Conservation (phyloP, 2,888 invertebrate genomes). For the Drosophila melanocephala region DNA sequence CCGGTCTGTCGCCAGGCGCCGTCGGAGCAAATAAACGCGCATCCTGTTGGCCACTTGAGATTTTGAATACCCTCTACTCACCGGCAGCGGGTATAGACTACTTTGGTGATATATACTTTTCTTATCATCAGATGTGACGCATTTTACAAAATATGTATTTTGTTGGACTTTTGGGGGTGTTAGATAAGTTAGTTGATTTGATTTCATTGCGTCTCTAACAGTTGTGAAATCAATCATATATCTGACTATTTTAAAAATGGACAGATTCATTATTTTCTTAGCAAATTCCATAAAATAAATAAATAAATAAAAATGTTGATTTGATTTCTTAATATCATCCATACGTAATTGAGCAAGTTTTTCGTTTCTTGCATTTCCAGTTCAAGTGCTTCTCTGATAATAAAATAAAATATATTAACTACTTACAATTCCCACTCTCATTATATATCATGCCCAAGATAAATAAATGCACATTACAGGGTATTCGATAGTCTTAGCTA, state of each 20-base stretch:
- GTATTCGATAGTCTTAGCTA: constrained; percentile 19
- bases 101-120: no score
- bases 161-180: not conserved
- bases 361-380: no score
- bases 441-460: not conserved
- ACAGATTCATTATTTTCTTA: not conserved
- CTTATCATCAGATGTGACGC: no score
- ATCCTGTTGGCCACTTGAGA: constrained; percentile 73
- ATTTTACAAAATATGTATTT: no score
- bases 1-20: constrained; percentile 68
- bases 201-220: rapidly evolving
- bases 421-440: not conserved
- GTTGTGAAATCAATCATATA: not conserved
- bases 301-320: not conserved
- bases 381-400: not conserved
- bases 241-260: not conserved
- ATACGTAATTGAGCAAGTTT: not conserved
- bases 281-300: not conserved
- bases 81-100: not conserved
- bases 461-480: constrained; percentile 7
- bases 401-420: not conserved
- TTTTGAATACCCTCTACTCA: constrained; percentile 38
- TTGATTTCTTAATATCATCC: not conserved
- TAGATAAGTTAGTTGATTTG: rapidly evolving
- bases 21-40: constrained; percentile 65